phyloP scores from a whole-genome alignment of 2,797 vertebrate species.

The Leontocebus nigricollis region DNA sequence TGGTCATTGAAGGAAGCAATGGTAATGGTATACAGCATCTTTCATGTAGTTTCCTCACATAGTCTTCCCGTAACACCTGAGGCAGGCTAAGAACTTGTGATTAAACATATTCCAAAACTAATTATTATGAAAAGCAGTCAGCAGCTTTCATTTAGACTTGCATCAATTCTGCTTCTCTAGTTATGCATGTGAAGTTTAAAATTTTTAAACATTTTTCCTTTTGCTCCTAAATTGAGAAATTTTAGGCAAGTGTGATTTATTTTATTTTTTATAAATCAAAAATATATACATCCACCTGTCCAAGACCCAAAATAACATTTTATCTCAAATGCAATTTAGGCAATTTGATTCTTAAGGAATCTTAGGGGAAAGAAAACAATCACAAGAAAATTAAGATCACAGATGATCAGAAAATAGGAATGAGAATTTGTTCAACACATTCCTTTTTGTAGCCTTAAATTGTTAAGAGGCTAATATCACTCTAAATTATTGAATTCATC shows the following conservation, averaged over 20 bases:
- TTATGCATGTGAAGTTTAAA: background rate
- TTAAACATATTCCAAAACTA: background rate
- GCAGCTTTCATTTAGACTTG: background rate
- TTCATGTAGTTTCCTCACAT: background rate
- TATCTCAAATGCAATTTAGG: background rate
- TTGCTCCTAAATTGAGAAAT: background rate
- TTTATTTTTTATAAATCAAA: slow-evolving; percentile 28
- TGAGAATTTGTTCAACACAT: background rate
- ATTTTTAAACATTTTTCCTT: background rate
- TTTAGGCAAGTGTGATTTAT: background rate
- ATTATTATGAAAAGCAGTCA: background rate
- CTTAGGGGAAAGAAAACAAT: background rate
- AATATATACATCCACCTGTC: background rate
- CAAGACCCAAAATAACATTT: slow-evolving; percentile 1
- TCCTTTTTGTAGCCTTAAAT: background rate
- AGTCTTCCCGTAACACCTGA: background rate
- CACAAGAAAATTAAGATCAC: background rate
- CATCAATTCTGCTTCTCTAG: slow-evolving; percentile 20
- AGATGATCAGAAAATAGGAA: background rate
- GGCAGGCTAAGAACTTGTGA: background rate
- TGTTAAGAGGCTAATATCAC: background rate
- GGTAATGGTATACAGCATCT: background rate
- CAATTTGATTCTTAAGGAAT: background rate
- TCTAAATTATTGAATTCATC: background rate
- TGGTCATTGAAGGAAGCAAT: background rate